Conservation (phyloP, 2,797 vertebrate species). For the Syndactyla subalaris region DNA sequence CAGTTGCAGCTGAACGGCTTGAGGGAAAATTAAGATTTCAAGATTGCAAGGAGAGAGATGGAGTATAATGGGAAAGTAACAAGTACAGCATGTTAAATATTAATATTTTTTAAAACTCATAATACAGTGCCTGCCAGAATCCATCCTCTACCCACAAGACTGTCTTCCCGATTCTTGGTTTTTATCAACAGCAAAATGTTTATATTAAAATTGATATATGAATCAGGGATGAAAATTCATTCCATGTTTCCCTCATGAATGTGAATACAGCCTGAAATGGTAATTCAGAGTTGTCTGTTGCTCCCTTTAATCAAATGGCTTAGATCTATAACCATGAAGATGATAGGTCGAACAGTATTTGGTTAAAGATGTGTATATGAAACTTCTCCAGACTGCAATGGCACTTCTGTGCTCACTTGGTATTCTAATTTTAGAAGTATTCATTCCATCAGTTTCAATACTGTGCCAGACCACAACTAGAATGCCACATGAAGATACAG, state of each 20-base stretch:
- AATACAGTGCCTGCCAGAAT: neutral
- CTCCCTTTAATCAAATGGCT: neutral
- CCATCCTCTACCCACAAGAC: neutral
- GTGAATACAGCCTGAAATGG: neutral
- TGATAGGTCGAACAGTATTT: neutral
- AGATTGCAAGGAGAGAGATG: neutral
- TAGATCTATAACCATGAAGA: neutral
- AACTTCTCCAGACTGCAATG: neutral
- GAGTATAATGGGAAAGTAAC: neutral
- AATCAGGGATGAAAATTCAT: neutral
- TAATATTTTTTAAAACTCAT: neutral
- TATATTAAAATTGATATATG: neutral
- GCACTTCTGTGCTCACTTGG: neutral
- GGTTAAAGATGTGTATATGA: neutral
- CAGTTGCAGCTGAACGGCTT: neutral
- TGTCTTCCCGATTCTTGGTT: neutral
- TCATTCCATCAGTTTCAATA: neutral
- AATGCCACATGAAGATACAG: neutral
- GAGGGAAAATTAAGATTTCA: neutral
- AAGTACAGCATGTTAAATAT: neutral
- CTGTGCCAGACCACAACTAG: neutral
- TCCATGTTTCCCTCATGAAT: neutral
- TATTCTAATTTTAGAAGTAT: neutral
- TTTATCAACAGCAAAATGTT: neutral
- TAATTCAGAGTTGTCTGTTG: neutral